phyloP scores from a whole-genome alignment of 2,797 vertebrate genomes.

The Hypotaenidia okinawae region DNA sequence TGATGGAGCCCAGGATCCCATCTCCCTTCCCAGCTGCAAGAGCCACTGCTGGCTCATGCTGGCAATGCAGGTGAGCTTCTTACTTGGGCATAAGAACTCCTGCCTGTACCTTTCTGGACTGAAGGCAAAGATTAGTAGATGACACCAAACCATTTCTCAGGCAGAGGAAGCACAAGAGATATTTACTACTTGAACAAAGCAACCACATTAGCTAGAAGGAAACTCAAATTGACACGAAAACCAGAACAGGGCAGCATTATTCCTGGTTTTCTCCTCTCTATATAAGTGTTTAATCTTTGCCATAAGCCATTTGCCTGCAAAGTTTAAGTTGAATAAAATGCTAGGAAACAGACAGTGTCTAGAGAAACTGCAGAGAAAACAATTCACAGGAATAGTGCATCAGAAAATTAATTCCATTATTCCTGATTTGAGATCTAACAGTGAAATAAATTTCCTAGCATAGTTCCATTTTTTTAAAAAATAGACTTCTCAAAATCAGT shows the following conservation, averaged over 20 bases:
- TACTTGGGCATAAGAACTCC: background rate
- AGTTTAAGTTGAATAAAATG: slow-evolving; percentile 23
- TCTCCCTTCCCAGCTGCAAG: too few relatives aligned
- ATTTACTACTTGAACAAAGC: slow-evolving; percentile 45
- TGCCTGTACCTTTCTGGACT: background rate
- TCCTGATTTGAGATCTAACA: slow-evolving; percentile 14
- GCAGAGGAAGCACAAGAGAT: slow-evolving; percentile 30
- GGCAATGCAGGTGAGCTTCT: background rate
- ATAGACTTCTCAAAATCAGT: background rate
- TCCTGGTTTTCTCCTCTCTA: slow-evolving; percentile 57
- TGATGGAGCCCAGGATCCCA: too few relatives aligned
- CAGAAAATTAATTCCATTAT: slow-evolving; percentile 66
- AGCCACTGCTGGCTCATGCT: too few relatives aligned
- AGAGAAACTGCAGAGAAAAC: slow-evolving; percentile 44
- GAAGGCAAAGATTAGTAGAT: background rate
- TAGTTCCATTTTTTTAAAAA: background rate
- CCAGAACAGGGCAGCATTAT: slow-evolving; percentile 16
- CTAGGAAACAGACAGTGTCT: slow-evolving; percentile 46
- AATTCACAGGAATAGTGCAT: background rate
- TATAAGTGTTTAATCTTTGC: slow-evolving; percentile 44
- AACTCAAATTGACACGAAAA: slow-evolving; percentile 47
- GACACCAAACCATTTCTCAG: background rate
- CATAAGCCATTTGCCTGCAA: background rate
- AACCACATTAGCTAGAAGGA: slow-evolving; percentile 53
- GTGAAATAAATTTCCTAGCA: slow-evolving; percentile 6